A percentile compares a stretch with the other conserved stretches of the same genome.
Conservation (phyloP, 2,113 vertebrate species). For the Laterallus jamaicensis region DNA sequence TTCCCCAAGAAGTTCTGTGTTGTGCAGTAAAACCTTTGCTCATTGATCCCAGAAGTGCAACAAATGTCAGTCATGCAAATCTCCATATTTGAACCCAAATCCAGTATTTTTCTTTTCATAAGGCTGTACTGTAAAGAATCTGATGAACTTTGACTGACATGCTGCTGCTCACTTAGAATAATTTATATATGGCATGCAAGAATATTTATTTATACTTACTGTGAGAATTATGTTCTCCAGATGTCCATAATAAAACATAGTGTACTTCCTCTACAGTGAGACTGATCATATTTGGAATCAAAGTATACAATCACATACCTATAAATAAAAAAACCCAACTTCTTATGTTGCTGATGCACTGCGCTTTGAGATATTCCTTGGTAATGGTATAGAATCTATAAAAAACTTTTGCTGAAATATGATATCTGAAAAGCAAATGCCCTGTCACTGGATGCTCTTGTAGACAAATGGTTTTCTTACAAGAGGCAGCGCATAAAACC, state of each 20-base stretch:
- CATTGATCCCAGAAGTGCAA: neutral
- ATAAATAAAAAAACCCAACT: neutral
- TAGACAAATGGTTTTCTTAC: neutral
- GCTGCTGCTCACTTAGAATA: neutral
- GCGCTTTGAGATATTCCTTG: neutral
- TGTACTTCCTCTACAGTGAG: neutral
- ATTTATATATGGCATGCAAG: neutral
- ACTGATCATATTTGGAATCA: neutral
- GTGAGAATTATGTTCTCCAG: neutral
- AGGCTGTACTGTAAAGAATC: neutral
- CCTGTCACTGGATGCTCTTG: neutral
- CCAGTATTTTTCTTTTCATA: neutral
- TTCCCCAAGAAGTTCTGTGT: neutral
- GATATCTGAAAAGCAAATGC: neutral
- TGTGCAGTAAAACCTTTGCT: neutral
- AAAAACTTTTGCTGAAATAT: neutral
- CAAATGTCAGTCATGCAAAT: neutral
- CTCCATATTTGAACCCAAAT: neutral
- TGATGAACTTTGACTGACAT: neutral
- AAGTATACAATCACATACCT: neutral
- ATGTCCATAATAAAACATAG: constrained; percentile 6
- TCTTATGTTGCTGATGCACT: neutral
- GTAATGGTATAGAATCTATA: neutral
- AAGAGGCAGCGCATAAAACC: neutral
- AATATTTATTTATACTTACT: neutral